phyloP scores from a whole-genome alignment of 1,140 invertebrate genomes.

The Bombus waltoni region DNA sequence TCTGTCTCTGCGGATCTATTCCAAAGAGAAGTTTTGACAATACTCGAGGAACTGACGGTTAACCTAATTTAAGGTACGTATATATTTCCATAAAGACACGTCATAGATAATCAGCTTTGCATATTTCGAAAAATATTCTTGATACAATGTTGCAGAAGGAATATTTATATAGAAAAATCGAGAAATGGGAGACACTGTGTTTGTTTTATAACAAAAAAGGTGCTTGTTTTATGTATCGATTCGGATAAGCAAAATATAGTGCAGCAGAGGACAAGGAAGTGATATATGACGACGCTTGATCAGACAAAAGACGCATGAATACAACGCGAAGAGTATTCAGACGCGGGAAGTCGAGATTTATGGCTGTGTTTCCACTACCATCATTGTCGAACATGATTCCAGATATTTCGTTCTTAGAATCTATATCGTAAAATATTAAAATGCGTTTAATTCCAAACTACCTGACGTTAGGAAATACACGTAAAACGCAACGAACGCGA shows the following conservation, averaged over 20 bases:
- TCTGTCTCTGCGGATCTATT: neutral
- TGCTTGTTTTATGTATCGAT: neutral
- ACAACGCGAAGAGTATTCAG: neutral
- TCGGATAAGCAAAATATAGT: conserved; percentile 5
- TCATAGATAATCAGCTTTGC: no score
- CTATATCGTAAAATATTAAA: neutral
- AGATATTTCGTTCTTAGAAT: neutral
- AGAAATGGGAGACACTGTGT: neutral
- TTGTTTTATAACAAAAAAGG: neutral
- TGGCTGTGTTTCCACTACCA: neutral
- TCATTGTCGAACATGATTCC: neutral
- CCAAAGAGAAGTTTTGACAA: neutral
- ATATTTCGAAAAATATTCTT: neutral
- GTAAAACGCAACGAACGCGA: no score
- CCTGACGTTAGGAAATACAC: no score
- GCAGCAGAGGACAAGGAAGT: conserved; percentile 1
- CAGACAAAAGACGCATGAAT: neutral
- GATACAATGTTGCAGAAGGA: neutral
- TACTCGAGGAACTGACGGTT: neutral
- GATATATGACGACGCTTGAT: conserved; percentile 12
- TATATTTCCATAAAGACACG: neutral
- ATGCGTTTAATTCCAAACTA: neutral
- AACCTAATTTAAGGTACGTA: neutral
- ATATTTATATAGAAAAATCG: neutral
- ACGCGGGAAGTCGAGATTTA: neutral